phyloP scores from a whole-genome alignment of 2,888 invertebrate species.

The Torymus texanus region DNA sequence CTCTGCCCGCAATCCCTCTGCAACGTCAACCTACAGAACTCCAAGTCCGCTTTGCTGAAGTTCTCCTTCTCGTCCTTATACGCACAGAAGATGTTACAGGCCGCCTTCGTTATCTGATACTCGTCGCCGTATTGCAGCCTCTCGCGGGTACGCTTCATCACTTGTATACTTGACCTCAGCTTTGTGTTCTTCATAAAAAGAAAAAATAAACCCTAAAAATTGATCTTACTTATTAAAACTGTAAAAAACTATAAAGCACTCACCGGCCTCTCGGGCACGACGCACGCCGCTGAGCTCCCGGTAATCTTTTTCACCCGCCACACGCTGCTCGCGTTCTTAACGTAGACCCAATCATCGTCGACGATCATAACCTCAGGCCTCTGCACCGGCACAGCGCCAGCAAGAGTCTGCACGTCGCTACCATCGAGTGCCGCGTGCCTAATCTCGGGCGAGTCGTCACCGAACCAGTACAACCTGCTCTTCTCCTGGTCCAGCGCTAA shows the following conservation, averaged over 20 bases:
- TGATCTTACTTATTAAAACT: neutral
- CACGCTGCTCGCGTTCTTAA: conserved; percentile 26
- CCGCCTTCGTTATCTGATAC: conserved; percentile 23
- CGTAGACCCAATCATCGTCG: conserved; percentile 24
- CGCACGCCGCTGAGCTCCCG: neutral
- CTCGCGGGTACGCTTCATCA: neutral
- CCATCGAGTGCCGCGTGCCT: conserved; percentile 1
- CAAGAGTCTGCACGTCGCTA: neutral
- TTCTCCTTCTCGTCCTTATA: neutral
- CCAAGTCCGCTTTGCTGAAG: neutral
- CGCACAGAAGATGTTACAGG: conserved; percentile 28
- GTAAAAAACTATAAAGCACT: neutral
- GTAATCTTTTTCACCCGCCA: conserved; percentile 22
- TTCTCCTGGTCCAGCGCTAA: conserved; percentile 9
- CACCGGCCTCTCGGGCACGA: conserved; percentile 27
- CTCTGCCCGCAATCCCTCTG: too few species aligned
- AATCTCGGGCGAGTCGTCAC: neutral
- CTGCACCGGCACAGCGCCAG: conserved; percentile 1
- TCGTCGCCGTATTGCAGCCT: conserved; percentile 10
- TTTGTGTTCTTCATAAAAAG: neutral
- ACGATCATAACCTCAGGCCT: conserved; percentile 8
- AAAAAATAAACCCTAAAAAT: neutral
- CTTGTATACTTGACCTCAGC: conserved; percentile 25
- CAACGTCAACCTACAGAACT: neutral
- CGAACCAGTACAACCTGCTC: conserved; percentile 22